A percentile compares a stretch with the other conserved stretches of the same genome.
Evolutionary conservation across 35 echinoderm and acorn worm species (phyloP).

Genomic region (Apostichopus californicus): DNA sequence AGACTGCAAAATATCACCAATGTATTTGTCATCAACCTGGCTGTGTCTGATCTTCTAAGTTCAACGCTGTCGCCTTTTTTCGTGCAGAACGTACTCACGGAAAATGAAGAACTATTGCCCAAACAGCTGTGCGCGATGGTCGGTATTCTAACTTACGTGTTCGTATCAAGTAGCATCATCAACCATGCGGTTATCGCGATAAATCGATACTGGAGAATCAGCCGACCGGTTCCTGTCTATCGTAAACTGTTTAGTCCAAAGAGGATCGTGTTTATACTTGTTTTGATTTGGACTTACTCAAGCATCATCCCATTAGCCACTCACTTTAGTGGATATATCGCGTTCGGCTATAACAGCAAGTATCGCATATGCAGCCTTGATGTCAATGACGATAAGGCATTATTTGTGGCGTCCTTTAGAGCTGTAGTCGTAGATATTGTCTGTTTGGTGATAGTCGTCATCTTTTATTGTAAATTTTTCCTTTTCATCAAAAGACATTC

Average conservation of each 20-base stretch:
- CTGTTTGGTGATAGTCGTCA: conserved; percentile 47
- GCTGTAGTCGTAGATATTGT: conserved; percentile 19
- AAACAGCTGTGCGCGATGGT: conserved; percentile 22
- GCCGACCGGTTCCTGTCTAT: conserved; percentile 8
- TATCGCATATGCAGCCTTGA: conserved; percentile 53
- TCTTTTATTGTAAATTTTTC: conserved; percentile 46
- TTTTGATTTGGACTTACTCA: conserved; percentile 43
- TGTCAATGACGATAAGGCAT: neutral
- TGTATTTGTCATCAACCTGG: conserved; percentile 50
- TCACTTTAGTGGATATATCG: conserved; percentile 8
- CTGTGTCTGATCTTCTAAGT: conserved; percentile 37
- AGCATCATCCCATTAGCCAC: conserved; percentile 46
- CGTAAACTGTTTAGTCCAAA: conserved; percentile 20
- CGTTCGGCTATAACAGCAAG: conserved; percentile 52
- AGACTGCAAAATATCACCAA: conserved; percentile 55
- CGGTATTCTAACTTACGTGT: conserved; percentile 36
- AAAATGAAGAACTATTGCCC: conserved; percentile 19
- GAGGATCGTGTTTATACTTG: conserved; percentile 23
- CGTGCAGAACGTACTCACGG: conserved; percentile 38
- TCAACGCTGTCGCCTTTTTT: conserved; percentile 23
- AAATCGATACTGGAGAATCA: conserved; percentile 49
- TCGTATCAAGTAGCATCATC: conserved; percentile 47
- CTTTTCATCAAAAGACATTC: conserved; percentile 59
- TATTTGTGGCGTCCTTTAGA: conserved; percentile 1
- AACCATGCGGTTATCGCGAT: conserved; percentile 47